Conservation (phyloP, 2,797 vertebrate genomes). For the Lerista edwardsae region DNA sequence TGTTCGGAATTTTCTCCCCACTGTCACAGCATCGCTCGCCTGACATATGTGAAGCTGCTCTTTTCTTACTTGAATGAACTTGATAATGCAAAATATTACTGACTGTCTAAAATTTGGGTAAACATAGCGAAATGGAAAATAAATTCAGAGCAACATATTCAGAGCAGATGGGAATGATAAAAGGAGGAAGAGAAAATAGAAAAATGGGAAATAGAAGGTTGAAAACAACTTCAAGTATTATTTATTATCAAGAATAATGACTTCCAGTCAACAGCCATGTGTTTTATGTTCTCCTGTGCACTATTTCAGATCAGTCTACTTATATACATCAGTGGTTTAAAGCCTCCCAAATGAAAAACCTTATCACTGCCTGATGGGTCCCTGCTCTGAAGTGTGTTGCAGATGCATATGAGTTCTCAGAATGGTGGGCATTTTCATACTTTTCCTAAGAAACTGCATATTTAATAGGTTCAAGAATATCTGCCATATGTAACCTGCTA, state of each 20-base stretch:
- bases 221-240: constrained; percentile 4
- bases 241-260: not conserved
- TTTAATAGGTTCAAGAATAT: not conserved
- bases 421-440: not conserved
- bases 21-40: not conserved
- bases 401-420: not conserved
- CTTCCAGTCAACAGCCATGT: not conserved
- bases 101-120: not conserved
- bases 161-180: not conserved
- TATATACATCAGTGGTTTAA: not conserved
- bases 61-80: not conserved
- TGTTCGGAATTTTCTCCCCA: not conserved
- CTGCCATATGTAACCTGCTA: not conserved
- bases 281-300: not conserved
- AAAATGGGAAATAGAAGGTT: not conserved
- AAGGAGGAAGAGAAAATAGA: not conserved
- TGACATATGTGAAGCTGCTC: not conserved
- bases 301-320: not conserved
- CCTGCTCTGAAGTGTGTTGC: not conserved
- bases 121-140: not conserved
- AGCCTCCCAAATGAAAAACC: not conserved
- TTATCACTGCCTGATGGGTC: not conserved
- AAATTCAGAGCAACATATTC: not conserved
- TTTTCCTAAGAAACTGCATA: not conserved
- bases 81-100: not conserved